These are phyloP conservation scores for Philereme transversata DNA, from an alignment of 2,888 invertebrate genomes.

Conservation along the genomic window DNA sequence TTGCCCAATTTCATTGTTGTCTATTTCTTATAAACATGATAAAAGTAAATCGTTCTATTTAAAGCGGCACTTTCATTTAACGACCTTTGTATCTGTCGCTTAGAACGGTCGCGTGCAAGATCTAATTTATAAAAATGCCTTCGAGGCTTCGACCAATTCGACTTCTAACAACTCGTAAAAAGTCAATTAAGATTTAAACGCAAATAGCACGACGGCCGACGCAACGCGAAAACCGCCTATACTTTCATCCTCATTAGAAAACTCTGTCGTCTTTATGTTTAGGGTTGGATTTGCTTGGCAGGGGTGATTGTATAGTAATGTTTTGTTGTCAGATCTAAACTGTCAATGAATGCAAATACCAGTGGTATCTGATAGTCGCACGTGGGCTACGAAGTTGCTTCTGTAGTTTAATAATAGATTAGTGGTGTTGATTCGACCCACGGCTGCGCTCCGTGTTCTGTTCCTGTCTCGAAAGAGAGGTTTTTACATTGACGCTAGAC, in stretches of 20 bases:
- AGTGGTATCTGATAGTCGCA: slow-evolving; percentile 68
- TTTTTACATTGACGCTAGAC: slow-evolving; percentile 34
- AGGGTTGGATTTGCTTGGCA: slow-evolving; percentile 17
- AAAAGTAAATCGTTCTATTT: slow-evolving; percentile 31
- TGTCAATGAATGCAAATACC: slow-evolving; percentile 78
- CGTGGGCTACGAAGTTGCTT: slow-evolving; percentile 70
- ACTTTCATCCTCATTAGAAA: slow-evolving; percentile 16
- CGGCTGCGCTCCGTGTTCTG: slow-evolving; percentile 62
- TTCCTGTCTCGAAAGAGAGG: slow-evolving; percentile 53
- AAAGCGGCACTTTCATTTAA: slow-evolving; percentile 39
- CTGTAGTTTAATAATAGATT: slow-evolving; percentile 76
- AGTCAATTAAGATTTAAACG: slow-evolving; percentile 77
- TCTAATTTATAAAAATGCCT: slow-evolving; percentile 73
- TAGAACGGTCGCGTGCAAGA: slow-evolving; percentile 67
- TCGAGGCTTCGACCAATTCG: slow-evolving; percentile 57
- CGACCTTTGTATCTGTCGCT: slow-evolving; percentile 33
- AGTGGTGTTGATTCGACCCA: slow-evolving; percentile 72
- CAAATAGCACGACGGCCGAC: slow-evolving; percentile 59
- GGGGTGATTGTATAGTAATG: slow-evolving; percentile 17
- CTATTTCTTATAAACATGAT: slow-evolving; percentile 16
- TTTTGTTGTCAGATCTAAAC: slow-evolving; percentile 58
- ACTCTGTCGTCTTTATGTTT: slow-evolving; percentile 9
- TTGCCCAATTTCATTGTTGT: slow-evolving; percentile 6
- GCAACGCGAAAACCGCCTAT: slow-evolving; percentile 19
- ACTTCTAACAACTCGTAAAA: slow-evolving; percentile 75